phyloP scores from a whole-genome alignment of 2,797 vertebrate genomes.

The Scolopax rusticola region DNA sequence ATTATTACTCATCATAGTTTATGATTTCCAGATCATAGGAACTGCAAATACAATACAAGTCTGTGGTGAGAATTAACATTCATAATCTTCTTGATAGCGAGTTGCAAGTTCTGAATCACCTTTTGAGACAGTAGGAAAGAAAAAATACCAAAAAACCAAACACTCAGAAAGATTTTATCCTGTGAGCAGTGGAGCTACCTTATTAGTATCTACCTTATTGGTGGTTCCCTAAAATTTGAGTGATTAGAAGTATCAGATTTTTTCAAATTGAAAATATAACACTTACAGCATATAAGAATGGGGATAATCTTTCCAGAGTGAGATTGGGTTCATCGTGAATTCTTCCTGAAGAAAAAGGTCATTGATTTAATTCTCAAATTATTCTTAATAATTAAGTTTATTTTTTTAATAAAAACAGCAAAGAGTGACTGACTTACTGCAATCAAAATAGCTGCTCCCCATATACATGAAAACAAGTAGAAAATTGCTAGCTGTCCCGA shows the following conservation, averaged over 20 bases:
- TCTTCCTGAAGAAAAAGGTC: slow-evolving; percentile 79
- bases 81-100: not conserved
- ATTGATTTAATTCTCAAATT: not conserved
- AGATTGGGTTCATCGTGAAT: slow-evolving; percentile 85
- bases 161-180: not conserved
- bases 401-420: not conserved
- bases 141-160: not conserved
- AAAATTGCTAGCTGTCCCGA: slow-evolving; percentile 87
- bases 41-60: not conserved
- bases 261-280: not conserved
- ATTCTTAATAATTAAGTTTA: not conserved
- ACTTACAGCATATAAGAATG: slow-evolving; percentile 88
- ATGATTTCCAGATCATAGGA: not conserved
- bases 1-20: not conserved
- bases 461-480: slow-evolving; percentile 87
- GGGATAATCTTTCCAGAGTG: slow-evolving; percentile 87
- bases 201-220: not conserved
- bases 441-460: slow-evolving; percentile 88
- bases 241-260: not conserved
- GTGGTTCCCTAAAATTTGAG: not conserved
- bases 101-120: not conserved
- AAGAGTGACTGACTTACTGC: slow-evolving; percentile 76
- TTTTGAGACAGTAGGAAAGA: not conserved
- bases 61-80: not conserved
- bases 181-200: not conserved